These are phyloP conservation scores for Diplosoma virens DNA, from an alignment of 23 tunicate genomes.

Conservation along the genomic window DNA sequence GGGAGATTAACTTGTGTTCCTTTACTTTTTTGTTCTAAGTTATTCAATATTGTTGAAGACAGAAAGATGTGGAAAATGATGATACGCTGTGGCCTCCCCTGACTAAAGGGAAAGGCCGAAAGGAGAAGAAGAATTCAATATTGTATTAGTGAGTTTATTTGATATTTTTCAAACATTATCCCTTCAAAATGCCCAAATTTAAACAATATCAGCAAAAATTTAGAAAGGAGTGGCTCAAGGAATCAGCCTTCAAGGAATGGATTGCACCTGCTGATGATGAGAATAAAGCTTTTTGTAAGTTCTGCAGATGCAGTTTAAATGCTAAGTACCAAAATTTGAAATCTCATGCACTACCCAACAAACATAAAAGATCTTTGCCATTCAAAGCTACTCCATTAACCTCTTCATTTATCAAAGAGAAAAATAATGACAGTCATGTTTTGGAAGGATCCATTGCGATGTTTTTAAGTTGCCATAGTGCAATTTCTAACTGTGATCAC, in stretches of 20 bases:
- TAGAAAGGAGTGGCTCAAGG: slow-evolving; percentile 5
- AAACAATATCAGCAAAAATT: neutral
- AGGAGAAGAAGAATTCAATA: no score
- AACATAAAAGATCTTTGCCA: neutral
- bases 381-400: neutral
- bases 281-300: neutral
- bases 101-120: no score
- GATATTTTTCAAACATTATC: no score
- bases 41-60: no score
- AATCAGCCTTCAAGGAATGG: neutral
- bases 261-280: neutral
- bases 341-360: neutral
- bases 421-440: neutral
- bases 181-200: no score
- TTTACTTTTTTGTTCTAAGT: no score
- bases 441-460: slow-evolving; percentile 1
- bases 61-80: no score
- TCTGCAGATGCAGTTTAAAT: neutral
- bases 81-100: no score
- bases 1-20: slow-evolving; percentile 1
- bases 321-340: slow-evolving; percentile 16
- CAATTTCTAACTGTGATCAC: slow-evolving; percentile 14
- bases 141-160: no score
- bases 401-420: neutral
- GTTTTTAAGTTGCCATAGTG: slow-evolving; percentile 7